phyloP scores from a whole-genome alignment of 2,113 vertebrate species.

The Oxyruncus cristatus region DNA sequence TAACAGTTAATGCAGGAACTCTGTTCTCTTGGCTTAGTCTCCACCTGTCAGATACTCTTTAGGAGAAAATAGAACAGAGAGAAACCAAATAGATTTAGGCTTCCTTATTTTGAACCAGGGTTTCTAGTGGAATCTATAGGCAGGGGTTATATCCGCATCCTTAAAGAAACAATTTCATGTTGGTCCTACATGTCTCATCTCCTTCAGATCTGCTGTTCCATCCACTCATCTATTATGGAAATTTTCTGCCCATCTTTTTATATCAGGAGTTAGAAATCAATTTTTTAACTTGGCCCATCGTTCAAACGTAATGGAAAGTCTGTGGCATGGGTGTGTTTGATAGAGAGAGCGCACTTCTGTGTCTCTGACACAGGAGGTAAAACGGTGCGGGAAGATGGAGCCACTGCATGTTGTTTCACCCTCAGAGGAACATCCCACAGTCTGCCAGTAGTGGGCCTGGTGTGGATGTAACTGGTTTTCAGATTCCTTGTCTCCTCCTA shows the following conservation, averaged over 20 bases:
- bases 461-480: not conserved
- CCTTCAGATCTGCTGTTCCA: not conserved
- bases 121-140: not conserved
- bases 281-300: not conserved
- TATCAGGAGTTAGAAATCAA: not conserved
- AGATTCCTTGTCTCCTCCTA: not conserved
- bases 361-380: not conserved
- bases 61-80: not conserved
- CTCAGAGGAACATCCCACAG: not conserved
- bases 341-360: rapidly evolving
- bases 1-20: not conserved
- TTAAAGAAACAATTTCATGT: not conserved
- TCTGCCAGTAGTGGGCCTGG: not conserved
- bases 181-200: not conserved
- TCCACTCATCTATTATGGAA: not conserved
- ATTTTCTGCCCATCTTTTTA: not conserved
- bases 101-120: not conserved
- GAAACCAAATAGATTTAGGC: not conserved
- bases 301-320: not conserved
- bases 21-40: not conserved
- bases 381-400: rapidly evolving
- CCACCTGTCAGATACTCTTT: constrained; percentile 8
- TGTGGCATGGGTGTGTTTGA: not conserved
- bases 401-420: not conserved
- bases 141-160: rapidly evolving